These are phyloP conservation scores for Psittacus erithacus DNA, from an alignment of 2,113 vertebrate genomes.

Conservation along the genomic window DNA sequence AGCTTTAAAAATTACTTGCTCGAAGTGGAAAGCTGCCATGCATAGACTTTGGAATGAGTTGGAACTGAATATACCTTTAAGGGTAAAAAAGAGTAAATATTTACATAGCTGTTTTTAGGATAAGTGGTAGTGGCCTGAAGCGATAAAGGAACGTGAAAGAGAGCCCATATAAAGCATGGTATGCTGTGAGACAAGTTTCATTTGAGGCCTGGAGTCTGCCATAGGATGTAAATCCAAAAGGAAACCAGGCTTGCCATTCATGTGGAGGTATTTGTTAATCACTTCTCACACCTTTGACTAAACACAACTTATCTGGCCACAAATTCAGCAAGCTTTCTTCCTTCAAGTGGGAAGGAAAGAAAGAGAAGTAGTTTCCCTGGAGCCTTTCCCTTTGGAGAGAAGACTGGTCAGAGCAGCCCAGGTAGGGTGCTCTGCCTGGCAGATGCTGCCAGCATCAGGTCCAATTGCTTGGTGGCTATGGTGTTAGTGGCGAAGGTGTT, in stretches of 20 bases:
- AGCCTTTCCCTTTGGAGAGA: not conserved
- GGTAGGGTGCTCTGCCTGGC: not conserved
- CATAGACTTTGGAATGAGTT: not conserved
- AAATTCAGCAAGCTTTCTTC: not conserved
- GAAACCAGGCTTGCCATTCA: not conserved
- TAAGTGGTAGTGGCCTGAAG: not conserved
- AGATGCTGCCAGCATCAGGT: not conserved
- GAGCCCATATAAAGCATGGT: not conserved
- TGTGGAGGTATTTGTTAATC: not conserved
- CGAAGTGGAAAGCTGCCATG: not conserved
- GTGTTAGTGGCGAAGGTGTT: not conserved
- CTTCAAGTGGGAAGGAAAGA: not conserved
- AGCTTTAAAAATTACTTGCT: not conserved
- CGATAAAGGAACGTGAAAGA: not conserved
- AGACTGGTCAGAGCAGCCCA: not conserved
- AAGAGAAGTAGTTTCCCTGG: fast-evolving
- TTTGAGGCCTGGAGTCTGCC: not conserved
- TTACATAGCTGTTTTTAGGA: not conserved
- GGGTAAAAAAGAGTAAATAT: not conserved
- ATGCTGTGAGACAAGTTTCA: not conserved
- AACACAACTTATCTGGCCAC: not conserved
- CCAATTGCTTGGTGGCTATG: not conserved
- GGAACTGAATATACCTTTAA: not conserved
- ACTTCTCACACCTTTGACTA: not conserved
- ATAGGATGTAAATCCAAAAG: not conserved